A percentile compares a stretch with the other conserved stretches of the same genome.
Conservation (phyloP, 2,113 vertebrate species). For the Aplodontia rufa region DNA sequence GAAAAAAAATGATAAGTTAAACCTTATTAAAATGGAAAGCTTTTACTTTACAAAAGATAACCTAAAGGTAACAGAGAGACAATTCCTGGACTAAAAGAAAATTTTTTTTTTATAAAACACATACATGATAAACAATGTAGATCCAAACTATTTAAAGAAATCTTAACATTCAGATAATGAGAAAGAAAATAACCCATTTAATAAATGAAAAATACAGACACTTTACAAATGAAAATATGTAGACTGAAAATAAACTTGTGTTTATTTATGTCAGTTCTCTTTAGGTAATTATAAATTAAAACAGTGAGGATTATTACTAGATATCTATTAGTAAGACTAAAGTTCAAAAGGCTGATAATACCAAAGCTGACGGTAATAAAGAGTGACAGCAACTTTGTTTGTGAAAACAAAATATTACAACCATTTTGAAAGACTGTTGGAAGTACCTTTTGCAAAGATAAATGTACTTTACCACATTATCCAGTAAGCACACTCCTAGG, state of each 20-base stretch:
- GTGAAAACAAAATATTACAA: not conserved
- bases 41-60: not conserved
- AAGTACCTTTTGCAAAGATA: not conserved
- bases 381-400: not conserved
- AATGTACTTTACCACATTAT: not conserved
- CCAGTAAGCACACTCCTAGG: not conserved
- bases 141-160: not conserved
- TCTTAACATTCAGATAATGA: not conserved
- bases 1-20: not conserved
- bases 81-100: not conserved
- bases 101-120: not conserved
- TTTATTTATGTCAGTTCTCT: not conserved
- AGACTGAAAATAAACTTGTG: not conserved
- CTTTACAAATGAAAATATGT: not conserved
- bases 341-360: not conserved
- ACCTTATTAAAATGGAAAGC: not conserved
- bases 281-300: not conserved
- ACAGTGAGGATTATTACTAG: accelerated
- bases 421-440: not conserved
- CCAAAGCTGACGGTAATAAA: not conserved
- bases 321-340: not conserved
- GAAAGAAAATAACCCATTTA: not conserved
- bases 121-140: not conserved
- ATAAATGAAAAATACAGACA: not conserved
- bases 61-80: not conserved